These are phyloP conservation scores for Drosophila pandora DNA, from an alignment of 1,140 invertebrate species.

Conservation along the genomic window DNA sequence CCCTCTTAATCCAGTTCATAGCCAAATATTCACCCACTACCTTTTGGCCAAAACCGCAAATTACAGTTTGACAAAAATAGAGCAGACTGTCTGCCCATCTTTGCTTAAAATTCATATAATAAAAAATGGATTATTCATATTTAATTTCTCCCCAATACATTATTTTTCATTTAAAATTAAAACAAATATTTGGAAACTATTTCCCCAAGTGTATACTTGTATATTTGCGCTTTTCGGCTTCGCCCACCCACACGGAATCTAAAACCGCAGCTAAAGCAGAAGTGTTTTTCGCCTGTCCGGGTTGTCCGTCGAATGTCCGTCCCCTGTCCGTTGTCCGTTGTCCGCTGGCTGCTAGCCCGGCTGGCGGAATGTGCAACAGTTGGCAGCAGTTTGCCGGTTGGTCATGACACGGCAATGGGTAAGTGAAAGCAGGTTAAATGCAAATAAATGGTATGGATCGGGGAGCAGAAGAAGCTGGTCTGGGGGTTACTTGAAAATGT, in stretches of 20 bases:
- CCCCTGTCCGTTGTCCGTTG: conserved; percentile 20
- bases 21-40: conserved; percentile 12
- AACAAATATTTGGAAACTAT: neutral
- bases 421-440: conserved; percentile 82
- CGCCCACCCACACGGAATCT: conserved; percentile 56
- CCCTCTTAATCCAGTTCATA: neutral
- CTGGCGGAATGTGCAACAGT: conserved; percentile 44
- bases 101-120: too few relatives aligned
- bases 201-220: conserved; percentile 15
- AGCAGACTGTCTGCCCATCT: too few relatives aligned
- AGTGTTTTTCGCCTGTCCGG: conserved; percentile 42
- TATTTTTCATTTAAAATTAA: too few relatives aligned
- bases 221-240: conserved; percentile 17
- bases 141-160: too few relatives aligned
- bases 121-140: too few relatives aligned
- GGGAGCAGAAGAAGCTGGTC: neutral
- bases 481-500: conserved; percentile 34
- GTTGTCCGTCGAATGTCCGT: conserved; percentile 5
- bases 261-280: conserved; percentile 49
- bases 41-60: conserved; percentile 37
- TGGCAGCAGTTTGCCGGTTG: conserved; percentile 63
- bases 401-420: conserved; percentile 69
- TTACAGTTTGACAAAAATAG: conserved; percentile 11
- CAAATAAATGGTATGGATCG: conserved; percentile 68
- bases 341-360: conserved; percentile 24